Evolutionary conservation across 2,113 vertebrate genomes (phyloP), one percentile per base, ranked within the genome.

Genomic region (Clarias gariepinus): DNA sequence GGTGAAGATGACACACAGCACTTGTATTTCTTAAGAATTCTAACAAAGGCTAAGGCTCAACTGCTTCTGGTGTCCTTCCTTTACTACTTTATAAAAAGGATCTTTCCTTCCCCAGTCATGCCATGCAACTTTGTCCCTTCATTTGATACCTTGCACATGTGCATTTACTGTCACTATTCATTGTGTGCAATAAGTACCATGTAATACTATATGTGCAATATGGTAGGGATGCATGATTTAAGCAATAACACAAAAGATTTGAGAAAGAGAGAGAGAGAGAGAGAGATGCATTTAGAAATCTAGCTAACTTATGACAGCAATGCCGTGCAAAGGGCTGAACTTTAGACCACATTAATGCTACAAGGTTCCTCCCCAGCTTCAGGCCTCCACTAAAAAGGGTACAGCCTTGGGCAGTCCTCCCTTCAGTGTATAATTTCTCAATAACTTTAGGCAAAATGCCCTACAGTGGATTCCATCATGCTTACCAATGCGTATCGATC

Each of bases 341-440:
- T 61, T 41, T 81, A 81, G 69, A 83, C 81, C 81, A 30, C 52
- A n/a, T 83, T 83, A 55, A 83, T 55, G 25, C 81, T 69, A 69
- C 47, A 83, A 83, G 47, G 18, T 69, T 21, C 9, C 57, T 81
- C 4, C 78, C 30, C 19, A 41, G 78, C 78, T 81, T 19, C 33
- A 81, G 25, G n/a, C n/a, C 47, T 66, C 30, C 63, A 28, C 1
- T 69, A 30, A 2, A 66, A 64, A 83, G 63, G 47, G 2, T 68
- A 69, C 16, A 55, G 61, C 81, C n/a, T 53, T 52, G 23, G 81
- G 81, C 81, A 19, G 33, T 83, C 25, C n/a, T 68, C 16, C 55
- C 68, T 66, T 66, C 47, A 83, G n/a, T 68, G 61, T 9, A n/a
- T 83, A 53, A 68, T 55, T 68, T 68, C 81, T 30, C 47, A n/a